phyloP scores from a whole-genome alignment of 2,113 vertebrate species.

The Sturnira hondurensis region DNA sequence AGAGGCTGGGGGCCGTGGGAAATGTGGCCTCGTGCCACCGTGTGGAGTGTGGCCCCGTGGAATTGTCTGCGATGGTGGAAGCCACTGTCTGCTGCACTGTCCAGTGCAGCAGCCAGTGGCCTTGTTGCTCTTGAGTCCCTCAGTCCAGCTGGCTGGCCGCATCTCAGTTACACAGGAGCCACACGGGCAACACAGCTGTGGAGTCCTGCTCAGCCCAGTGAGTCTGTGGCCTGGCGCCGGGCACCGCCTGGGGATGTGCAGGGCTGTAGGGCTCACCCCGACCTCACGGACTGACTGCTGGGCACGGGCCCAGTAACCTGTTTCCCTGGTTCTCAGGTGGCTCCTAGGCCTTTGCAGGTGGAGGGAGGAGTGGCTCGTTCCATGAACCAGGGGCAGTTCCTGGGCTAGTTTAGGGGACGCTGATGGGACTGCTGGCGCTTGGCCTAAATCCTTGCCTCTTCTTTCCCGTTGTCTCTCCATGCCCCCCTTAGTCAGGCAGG shows the following conservation, averaged over 20 bases:
- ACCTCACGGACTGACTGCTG: accelerated
- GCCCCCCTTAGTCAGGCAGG: no score
- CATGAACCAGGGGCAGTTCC: no score
- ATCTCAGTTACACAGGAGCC: background rate
- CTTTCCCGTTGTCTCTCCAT: no score
- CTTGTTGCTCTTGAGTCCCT: background rate
- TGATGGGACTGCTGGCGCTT: no score
- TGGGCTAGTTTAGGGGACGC: no score
- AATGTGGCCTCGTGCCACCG: background rate
- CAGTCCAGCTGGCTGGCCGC: background rate
- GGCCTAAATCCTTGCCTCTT: no score
- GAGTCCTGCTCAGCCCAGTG: background rate
- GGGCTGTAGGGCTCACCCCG: background rate
- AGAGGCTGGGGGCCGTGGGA: background rate
- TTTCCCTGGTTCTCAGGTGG: accelerated
- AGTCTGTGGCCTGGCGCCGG: background rate
- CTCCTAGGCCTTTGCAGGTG: no score
- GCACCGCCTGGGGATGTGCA: accelerated
- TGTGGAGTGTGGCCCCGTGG: accelerated
- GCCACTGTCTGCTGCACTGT: accelerated
- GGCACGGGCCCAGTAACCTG: background rate
- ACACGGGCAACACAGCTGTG: accelerated
- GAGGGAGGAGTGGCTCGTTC: no score
- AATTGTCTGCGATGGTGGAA: accelerated
- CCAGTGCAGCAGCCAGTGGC: background rate